These are phyloP conservation scores for Rotaria magnacalcarata DNA, from an alignment of 2,888 invertebrate species.

Conservation along the genomic window DNA sequence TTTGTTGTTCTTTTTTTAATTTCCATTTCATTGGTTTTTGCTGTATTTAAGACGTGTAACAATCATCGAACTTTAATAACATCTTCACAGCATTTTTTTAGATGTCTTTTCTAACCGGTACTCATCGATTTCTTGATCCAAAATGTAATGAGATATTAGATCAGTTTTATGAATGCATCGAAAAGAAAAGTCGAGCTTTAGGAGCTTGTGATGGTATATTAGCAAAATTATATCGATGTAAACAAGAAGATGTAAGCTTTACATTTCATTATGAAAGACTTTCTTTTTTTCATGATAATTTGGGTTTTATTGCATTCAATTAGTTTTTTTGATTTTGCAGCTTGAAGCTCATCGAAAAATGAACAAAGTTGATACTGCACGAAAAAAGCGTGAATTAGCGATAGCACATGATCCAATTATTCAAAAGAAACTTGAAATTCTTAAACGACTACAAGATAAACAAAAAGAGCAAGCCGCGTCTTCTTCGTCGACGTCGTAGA, in stretches of 20 bases:
- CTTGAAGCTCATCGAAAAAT: constrained; percentile 22
- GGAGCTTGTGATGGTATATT: background rate
- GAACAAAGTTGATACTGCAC: background rate
- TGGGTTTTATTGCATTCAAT: too few relatives aligned
- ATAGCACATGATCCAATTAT: background rate
- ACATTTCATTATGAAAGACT: too few relatives aligned
- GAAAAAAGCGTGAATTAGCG: background rate
- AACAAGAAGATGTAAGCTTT: constrained; percentile 33
- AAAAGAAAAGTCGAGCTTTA: background rate
- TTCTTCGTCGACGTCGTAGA: background rate
- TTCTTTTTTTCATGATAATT: too few relatives aligned
- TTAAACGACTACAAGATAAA: background rate
- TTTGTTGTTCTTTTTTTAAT: background rate
- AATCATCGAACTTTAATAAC: constrained; percentile 3
- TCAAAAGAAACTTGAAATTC: constrained; percentile 8
- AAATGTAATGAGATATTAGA: constrained; percentile 34
- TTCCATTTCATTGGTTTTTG: background rate
- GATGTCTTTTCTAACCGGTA: constrained; percentile 19
- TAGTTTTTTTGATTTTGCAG: background rate
- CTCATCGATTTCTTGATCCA: constrained; percentile 35
- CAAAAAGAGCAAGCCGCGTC: background rate
- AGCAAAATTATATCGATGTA: background rate
- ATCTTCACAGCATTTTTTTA: background rate
- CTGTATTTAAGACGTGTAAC: background rate
- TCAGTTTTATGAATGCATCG: constrained; percentile 17